Evolutionary conservation across 2,113 vertebrate species (phyloP).

Genomic region (Chascanopsetta lugubris): DNA sequence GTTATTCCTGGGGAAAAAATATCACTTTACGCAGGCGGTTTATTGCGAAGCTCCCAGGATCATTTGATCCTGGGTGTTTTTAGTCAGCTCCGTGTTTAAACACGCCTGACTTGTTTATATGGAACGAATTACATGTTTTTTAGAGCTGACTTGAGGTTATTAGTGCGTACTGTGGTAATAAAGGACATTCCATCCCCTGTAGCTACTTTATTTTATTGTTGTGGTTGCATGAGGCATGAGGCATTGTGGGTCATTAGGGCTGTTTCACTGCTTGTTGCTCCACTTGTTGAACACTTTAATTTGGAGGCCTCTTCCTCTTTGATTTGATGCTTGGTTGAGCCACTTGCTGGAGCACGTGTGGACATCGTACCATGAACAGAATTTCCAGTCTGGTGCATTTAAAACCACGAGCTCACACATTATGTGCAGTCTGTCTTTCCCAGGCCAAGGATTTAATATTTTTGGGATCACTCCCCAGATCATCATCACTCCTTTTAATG

Average conservation of each 20-base stretch:
- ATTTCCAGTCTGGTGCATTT: not conserved
- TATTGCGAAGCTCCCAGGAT: not conserved
- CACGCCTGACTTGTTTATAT: not conserved
- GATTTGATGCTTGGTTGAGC: not conserved
- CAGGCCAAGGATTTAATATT: not conserved
- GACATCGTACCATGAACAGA: not conserved
- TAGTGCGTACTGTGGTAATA: not conserved
- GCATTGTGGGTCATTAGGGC: not conserved
- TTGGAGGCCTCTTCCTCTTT: not conserved
- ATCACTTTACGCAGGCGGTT: not conserved
- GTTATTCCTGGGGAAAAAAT: not conserved
- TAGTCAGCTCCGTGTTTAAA: not conserved
- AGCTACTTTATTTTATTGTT: not conserved
- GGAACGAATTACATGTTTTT: not conserved
- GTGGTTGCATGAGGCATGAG: not conserved
- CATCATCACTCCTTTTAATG: not conserved
- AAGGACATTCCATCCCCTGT: not conserved
- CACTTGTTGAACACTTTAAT: not conserved
- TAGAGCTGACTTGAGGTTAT: not conserved
- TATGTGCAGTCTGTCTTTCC: not conserved
- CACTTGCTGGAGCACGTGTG: not conserved
- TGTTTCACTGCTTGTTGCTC: not conserved
- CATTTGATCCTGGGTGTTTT: not conserved
- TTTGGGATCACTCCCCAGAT: not conserved
- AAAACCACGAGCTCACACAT: slow-evolving; percentile 1